Conservation (phyloP, 1,140 invertebrate genomes). For the Drosophila repletoides region DNA sequence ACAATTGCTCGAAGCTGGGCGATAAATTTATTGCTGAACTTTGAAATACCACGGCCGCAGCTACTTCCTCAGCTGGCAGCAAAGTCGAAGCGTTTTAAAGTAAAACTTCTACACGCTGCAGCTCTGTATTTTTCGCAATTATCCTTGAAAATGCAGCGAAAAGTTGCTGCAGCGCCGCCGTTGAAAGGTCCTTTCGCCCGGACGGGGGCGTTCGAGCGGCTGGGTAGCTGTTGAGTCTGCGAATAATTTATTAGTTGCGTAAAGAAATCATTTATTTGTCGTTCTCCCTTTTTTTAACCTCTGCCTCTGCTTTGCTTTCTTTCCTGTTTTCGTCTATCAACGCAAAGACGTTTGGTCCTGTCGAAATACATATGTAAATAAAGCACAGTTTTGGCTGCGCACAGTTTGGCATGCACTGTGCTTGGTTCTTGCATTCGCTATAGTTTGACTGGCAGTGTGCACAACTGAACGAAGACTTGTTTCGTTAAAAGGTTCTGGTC, state of each 20-base stretch:
- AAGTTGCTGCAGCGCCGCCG: slow-evolving; percentile 48
- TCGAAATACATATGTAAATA: background rate
- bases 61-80: slow-evolving; percentile 12
- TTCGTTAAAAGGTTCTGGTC: background rate
- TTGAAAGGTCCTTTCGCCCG: slow-evolving; percentile 59
- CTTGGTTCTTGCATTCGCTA: slow-evolving; percentile 5
- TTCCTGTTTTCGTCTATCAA: background rate
- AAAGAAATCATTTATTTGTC: slow-evolving; percentile 74
- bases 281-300: slow-evolving; percentile 19
- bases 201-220: slow-evolving; percentile 2
- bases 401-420: background rate
- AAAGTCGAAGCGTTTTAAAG: slow-evolving; percentile 40
- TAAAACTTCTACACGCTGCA: slow-evolving; percentile 54
- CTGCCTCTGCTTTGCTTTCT: slow-evolving; percentile 8
- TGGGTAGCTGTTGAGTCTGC: slow-evolving; percentile 43
- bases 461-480: background rate
- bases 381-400: slow-evolving; percentile 1
- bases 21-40: slow-evolving; percentile 79
- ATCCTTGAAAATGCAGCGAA: slow-evolving; percentile 67
- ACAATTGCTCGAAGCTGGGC: slow-evolving; percentile 54
- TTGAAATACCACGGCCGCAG: slow-evolving; percentile 71
- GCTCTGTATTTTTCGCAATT: slow-evolving; percentile 70
- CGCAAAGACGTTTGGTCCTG: background rate
- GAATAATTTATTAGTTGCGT: slow-evolving; percentile 78
- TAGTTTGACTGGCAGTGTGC: background rate